Evolutionary conservation across 1,140 invertebrate species (phyloP).

Genomic region (Diorhabda carinulata): DNA sequence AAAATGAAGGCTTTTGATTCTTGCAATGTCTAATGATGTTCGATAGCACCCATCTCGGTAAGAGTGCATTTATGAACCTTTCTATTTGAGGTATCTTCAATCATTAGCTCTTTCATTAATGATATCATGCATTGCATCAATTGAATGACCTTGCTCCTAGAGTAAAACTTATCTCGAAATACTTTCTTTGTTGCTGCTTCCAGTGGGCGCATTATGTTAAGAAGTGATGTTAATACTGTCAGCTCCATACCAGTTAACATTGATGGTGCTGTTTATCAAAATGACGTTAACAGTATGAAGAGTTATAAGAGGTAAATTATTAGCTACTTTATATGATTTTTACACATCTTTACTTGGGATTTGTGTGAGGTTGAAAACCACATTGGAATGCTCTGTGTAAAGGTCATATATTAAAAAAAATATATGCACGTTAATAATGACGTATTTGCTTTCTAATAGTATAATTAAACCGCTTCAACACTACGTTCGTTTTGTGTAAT

Average conservation of each 20-base stretch:
- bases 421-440: too few species aligned
- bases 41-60: neutral
- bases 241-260: neutral
- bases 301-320: too few species aligned
- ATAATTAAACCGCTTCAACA: too few species aligned
- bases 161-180: constrained; percentile 44
- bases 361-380: too few species aligned
- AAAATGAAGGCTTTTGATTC: neutral
- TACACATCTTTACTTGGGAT: too few species aligned
- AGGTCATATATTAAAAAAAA: too few species aligned
- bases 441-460: too few species aligned
- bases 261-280: neutral
- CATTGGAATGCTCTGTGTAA: too few species aligned
- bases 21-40: neutral
- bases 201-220: constrained; percentile 13
- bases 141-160: constrained; percentile 45
- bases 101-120: constrained; percentile 28
- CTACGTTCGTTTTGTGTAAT: too few species aligned
- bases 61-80: constrained; percentile 13
- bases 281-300: too few species aligned
- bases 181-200: constrained; percentile 46
- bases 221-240: neutral
- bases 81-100: constrained; percentile 10
- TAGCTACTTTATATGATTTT: too few species aligned
- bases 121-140: constrained; percentile 43